phyloP scores from a whole-genome alignment of 2,888 invertebrate genomes.

The Rosalia funebris region DNA sequence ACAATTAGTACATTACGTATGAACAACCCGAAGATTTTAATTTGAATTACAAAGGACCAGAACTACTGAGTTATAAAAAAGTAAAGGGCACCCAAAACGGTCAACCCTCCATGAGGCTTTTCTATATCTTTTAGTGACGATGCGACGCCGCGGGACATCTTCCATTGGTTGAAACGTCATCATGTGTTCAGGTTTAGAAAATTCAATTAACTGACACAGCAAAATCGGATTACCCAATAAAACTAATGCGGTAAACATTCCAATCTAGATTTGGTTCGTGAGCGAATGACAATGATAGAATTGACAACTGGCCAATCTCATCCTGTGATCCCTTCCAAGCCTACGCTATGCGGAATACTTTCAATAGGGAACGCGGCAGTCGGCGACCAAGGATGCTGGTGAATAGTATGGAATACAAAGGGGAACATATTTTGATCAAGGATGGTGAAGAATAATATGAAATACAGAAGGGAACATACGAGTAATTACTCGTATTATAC shows the following conservation, averaged over 20 bases:
- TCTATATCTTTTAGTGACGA: background rate
- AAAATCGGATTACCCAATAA: conserved; percentile 39
- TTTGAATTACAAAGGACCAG: too few relatives aligned
- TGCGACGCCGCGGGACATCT: background rate
- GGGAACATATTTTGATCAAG: too few relatives aligned
- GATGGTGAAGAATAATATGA: too few relatives aligned
- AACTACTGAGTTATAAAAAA: too few relatives aligned
- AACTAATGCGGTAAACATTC: conserved; percentile 32
- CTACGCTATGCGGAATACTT: conserved; percentile 28
- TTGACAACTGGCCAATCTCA: conserved; percentile 35
- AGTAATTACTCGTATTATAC: too few relatives aligned
- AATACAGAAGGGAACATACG: too few relatives aligned
- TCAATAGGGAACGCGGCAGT: too few relatives aligned
- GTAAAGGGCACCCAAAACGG: too few relatives aligned
- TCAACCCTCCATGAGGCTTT: background rate
- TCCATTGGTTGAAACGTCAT: conserved; percentile 3
- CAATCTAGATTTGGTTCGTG: conserved; percentile 25
- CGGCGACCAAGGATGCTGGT: too few relatives aligned
- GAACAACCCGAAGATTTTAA: too few relatives aligned
- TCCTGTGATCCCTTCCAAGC: conserved; percentile 26
- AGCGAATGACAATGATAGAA: conserved; percentile 31
- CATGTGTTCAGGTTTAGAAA: conserved; percentile 10
- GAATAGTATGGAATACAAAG: too few relatives aligned
- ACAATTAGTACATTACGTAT: too few relatives aligned
- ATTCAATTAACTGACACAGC: conserved; percentile 20